phyloP scores from a whole-genome alignment of 2,888 invertebrate genomes.

The Meteorus cinctellus region DNA sequence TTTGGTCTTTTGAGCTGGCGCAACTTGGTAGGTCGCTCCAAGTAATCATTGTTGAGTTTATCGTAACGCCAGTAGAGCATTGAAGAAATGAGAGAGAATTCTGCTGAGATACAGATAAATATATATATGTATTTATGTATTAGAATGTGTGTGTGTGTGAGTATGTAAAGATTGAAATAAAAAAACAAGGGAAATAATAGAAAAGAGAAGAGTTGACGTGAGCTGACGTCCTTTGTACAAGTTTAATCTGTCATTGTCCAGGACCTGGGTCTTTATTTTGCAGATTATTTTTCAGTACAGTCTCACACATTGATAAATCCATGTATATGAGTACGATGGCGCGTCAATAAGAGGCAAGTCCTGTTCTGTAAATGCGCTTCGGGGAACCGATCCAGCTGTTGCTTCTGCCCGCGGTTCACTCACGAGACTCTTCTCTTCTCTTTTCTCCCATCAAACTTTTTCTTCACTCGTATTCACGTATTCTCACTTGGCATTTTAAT shows the following conservation, averaged over 20 bases:
- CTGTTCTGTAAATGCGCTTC: conserved; percentile 73
- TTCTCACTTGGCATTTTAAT: conserved; percentile 71
- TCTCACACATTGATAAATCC: not conserved
- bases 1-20: not conserved
- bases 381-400: conserved; percentile 74
- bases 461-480: not conserved
- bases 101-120: conserved; percentile 34
- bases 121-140: not conserved
- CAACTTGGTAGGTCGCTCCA: conserved; percentile 38
- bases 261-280: conserved; percentile 66
- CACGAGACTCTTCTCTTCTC: conserved; percentile 53
- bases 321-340: conserved; percentile 49
- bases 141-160: not conserved
- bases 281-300: conserved; percentile 56
- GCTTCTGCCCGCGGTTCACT: conserved; percentile 65
- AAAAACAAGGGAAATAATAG: conserved; percentile 49
- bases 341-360: conserved; percentile 71
- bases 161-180: conserved; percentile 47
- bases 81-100: conserved; percentile 29
- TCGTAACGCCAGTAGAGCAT: conserved; percentile 49
- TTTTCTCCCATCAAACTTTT: not conserved
- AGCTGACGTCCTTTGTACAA: conserved; percentile 65
- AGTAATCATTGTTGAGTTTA: conserved; percentile 58
- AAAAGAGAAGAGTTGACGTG: conserved; percentile 46
- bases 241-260: conserved; percentile 69